These are phyloP conservation scores for Crioceris asparagi DNA, from an alignment of 2,888 invertebrate species.

Conservation along the genomic window DNA sequence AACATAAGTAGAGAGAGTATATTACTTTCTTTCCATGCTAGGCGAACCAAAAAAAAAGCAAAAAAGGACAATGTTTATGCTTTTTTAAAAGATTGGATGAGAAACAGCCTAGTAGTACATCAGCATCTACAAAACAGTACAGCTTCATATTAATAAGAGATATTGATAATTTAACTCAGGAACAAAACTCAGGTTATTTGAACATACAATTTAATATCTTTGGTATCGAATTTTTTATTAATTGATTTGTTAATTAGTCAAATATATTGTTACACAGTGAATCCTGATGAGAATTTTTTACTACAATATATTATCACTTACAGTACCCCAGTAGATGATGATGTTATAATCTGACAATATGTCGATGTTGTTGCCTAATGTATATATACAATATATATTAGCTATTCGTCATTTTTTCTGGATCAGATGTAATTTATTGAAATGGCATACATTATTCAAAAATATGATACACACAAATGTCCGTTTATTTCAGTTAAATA, in stretches of 20 bases:
- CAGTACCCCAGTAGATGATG: too few relatives aligned
- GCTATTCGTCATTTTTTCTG: background rate
- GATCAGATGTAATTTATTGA: conserved; percentile 8
- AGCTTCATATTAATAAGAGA: conserved; percentile 10
- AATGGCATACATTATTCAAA: conserved; percentile 35
- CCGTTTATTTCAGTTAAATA: conserved; percentile 39
- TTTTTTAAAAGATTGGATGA: too few relatives aligned
- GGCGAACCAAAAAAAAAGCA: conserved; percentile 10
- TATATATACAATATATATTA: too few relatives aligned
- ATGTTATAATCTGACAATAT: too few relatives aligned
- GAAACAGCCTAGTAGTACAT: too few relatives aligned
- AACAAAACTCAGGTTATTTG: conserved; percentile 37
- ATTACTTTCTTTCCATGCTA: too few relatives aligned
- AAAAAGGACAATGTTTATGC: conserved; percentile 5
- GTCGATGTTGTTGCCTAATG: too few relatives aligned
- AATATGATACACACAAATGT: conserved; percentile 29
- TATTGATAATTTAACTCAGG: conserved; percentile 35
- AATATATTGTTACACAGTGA: too few relatives aligned
- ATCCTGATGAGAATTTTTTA: too few relatives aligned
- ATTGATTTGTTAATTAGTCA: too few relatives aligned
- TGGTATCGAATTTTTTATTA: conserved; percentile 6
- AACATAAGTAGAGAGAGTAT: conserved; percentile 17
- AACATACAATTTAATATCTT: conserved; percentile 10
- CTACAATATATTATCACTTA: too few relatives aligned
- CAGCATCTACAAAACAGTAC: conserved; percentile 25